Base-by-base conservation (phyloP, 2,113 vertebrate species). In the Meleagris gallopavo region DNA sequence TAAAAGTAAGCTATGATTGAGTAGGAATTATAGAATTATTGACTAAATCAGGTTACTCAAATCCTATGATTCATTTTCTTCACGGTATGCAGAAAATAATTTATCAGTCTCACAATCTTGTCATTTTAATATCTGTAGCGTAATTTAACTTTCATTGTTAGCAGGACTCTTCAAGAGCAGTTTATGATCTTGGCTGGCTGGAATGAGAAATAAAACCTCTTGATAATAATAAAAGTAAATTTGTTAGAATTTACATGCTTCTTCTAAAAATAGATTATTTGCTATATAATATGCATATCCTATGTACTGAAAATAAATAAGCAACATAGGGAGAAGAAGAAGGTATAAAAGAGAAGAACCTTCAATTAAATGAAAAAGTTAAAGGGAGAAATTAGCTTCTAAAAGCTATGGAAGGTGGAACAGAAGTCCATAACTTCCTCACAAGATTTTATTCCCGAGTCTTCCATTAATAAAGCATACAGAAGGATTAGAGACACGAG, bases 121-220 rank as follows among this genome's bases (percentile, higher is more conserved):
- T 86, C 86, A 41, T 88, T 91, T 96, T 57, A 93, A 43, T 78
- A 88, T n/a, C 57, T 92, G 54, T 80, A 96, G 54, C 0, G 0
- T 61, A 84, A 94, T 94, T 93, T 96, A 72, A 91, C 87, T 95
- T 87, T 19, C 79, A 70, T 40, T 86, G 57, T 83, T 94, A 90
- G 76, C 22, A 67, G 54, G 36, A 29, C 82, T 94, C 64, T 72
- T 95, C 55, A 91, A 60, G 41, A 87, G 48, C 20, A 25, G 71
- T 97, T 95, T 86, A 80, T 72, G 77, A 93, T 77, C 88, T 95
- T 93, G 66, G 70, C 27, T 87, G 87, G 77, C 50, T 36, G 38
- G 7, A 86, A 13, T 45, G 36, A 22, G 70, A 85, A 96, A 93
- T 88, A 70, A 79, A 96, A 94, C 32, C 10, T 4, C 64, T 48